Evolutionary conservation across 2,113 vertebrate genomes (phyloP), one percentile per base, ranked within the genome.

Genomic region (Terrapene triunguis): DNA sequence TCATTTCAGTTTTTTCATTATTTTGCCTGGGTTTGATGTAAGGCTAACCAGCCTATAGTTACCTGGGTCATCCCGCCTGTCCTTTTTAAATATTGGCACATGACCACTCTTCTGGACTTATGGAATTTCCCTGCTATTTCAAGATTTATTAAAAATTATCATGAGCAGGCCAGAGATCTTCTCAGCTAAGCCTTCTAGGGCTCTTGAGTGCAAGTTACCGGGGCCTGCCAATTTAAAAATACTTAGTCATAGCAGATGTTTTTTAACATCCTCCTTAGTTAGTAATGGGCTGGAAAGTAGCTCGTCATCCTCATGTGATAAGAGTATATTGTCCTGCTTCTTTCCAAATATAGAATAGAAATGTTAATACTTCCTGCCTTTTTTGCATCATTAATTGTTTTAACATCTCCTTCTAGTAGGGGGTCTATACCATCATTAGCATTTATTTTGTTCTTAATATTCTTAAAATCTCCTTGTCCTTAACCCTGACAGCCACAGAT

Each of bases 1-100:
- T 0, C 0, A 4, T 42, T 38, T 74, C 38, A 42, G n/a, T 21
- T 21, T 74, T 74, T 74, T 24, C 10, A 12, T 38, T 38, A 24
- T 25, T 74, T 74, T 74, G n/a, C n/a, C 21, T 74, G 69, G 19
- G 38, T 6, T 22, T 42, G 21, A 38, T 42, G 10, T 42, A 21
- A 74, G 69, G 21, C 38, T 74, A 42, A 42, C n/a, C 69, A 74
- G 21, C 21, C 21, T n/a, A 22, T 69, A 69, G 35, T 72, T 22
- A 21, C 38, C 38, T 42, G 22, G n/a, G 69, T 42, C 21, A 42
- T 42, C 38, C 69, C 5, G 10, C 5, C 42, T 38, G 19, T 24
- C n/a, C 65, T 74, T 74, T 74, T 74, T 74, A 42, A 42, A 38
- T 74, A 74, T 10, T 25, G 10, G 72, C 72, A 25, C 22, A 44